Percentiles rank a stretch among this genome's conserved stretches.
Conservation (phyloP, 2,113 vertebrate species). For the Hylia prasina region DNA sequence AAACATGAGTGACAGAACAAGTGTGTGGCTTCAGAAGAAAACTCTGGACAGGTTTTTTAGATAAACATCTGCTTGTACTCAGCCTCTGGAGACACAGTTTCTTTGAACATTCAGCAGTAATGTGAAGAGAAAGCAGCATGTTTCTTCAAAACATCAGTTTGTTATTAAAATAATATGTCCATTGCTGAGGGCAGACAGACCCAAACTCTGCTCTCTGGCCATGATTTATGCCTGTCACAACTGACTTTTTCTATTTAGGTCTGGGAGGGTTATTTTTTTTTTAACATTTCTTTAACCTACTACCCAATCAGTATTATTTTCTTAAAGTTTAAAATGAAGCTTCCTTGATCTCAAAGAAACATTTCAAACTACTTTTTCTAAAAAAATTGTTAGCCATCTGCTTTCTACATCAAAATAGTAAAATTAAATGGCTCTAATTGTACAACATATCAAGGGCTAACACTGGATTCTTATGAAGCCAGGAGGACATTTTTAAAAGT, state of each 20-base stretch:
- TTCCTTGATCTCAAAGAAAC: conserved; percentile 24
- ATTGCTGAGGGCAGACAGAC: neutral
- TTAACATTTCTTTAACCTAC: neutral
- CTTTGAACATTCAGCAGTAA: neutral
- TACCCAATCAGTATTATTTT: neutral
- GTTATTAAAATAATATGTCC: neutral
- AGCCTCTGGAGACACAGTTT: neutral
- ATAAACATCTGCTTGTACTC: neutral
- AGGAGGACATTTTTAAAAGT: conserved; percentile 41
- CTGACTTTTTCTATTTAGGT: neutral
- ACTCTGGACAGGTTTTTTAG: neutral
- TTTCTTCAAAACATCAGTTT: neutral
- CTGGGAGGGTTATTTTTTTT: neutral
- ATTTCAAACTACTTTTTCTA: neutral
- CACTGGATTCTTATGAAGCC: conserved; percentile 28
- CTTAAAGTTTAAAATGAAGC: neutral
- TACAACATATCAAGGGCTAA: conserved; percentile 23
- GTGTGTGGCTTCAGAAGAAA: neutral
- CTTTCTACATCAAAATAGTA: conserved; percentile 38
- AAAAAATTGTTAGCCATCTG: neutral
- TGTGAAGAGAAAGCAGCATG: neutral
- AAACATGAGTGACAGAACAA: neutral
- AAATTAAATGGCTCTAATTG: conserved; percentile 62
- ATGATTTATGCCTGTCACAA: neutral
- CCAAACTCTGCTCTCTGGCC: neutral